Evolutionary conservation across 2,797 vertebrate species (phyloP), one percentile per base, ranked within the genome.

Genomic region (Anguilla megastoma): DNA sequence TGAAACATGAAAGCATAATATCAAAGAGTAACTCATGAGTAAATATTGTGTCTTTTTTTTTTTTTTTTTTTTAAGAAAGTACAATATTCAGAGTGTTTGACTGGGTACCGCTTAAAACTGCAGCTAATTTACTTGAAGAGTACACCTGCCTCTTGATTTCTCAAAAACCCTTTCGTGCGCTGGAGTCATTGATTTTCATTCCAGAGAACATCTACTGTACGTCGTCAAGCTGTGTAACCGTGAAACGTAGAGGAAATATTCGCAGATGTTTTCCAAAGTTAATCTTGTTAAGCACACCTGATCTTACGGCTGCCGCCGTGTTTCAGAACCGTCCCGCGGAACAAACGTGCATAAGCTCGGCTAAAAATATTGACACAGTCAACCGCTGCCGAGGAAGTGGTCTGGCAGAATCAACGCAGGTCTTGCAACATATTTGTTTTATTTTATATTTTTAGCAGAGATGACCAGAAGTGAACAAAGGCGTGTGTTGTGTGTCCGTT

Each of bases 391-490:
- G 87, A 92, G 92, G 93, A 95, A 92, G 91, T 89, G 90, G 91
- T 80, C 50, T 83, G 85, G 36, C 16, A 0, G 60, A 76, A 60
- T 95, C 91, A 96, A 94, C 89, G 27, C 82, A 90, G 33, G 27
- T 90, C 90, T 91, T 95, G 93, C 94, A 76, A 66, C 69, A 3
- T 95, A 93, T 95, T 95, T 95, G 93, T 96, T 95, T 89, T 88
- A 0, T 4, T 88, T 91, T 36, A 56, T 95, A 95, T 94, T 94
- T 95, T 94, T 94, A 93, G 94, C 54, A 92, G 90, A 85, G 87
- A 91, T 69, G 87, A 92, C 88, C 85, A 86, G 5, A 41, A 36
- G 30, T 30, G 71, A 12, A 90, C 91, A 93, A 91, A 91, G 88
- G 90, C 27, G 18, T 85, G 88, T 89, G 86, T 87, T 93, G 69